Evolutionary conservation across 2,888 invertebrate species (phyloP).

Genomic region (Trachelus tabidus): DNA sequence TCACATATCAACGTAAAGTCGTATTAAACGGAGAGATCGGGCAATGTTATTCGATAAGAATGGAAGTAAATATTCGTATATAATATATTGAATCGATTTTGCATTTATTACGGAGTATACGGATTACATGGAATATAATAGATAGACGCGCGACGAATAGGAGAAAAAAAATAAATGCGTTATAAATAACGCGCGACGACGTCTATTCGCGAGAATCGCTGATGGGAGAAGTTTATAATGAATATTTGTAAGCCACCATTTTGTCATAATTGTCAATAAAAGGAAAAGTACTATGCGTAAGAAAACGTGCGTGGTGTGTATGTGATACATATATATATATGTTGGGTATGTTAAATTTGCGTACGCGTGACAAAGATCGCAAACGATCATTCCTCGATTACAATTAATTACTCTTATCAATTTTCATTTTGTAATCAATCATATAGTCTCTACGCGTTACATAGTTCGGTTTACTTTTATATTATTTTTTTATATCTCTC

Average conservation of each 20-base stretch:
- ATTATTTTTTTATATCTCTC: background rate
- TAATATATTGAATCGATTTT: conserved; percentile 10
- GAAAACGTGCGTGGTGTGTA: background rate
- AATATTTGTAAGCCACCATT: conserved; percentile 54
- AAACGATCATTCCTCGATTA: background rate
- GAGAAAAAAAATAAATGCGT: conserved; percentile 7
- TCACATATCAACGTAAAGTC: conserved; percentile 53
- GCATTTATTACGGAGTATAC: background rate
- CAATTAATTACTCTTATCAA: too few species aligned
- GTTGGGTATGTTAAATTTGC: background rate
- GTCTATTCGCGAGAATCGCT: background rate
- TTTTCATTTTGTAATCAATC: background rate
- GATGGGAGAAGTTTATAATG: conserved; percentile 28
- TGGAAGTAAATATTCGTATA: conserved; percentile 2
- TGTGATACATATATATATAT: background rate
- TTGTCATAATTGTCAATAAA: conserved; percentile 60
- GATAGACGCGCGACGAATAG: conserved; percentile 27
- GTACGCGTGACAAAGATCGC: background rate
- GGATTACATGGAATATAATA: conserved; percentile 8
- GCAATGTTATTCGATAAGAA: conserved; percentile 31
- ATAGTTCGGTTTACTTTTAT: background rate
- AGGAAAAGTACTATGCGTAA: conserved; percentile 44
- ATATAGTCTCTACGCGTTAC: background rate
- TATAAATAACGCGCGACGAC: background rate
- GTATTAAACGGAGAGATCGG: conserved; percentile 30